phyloP scores from a whole-genome alignment of 2,113 vertebrate species.

The Muntiacus reevesi region DNA sequence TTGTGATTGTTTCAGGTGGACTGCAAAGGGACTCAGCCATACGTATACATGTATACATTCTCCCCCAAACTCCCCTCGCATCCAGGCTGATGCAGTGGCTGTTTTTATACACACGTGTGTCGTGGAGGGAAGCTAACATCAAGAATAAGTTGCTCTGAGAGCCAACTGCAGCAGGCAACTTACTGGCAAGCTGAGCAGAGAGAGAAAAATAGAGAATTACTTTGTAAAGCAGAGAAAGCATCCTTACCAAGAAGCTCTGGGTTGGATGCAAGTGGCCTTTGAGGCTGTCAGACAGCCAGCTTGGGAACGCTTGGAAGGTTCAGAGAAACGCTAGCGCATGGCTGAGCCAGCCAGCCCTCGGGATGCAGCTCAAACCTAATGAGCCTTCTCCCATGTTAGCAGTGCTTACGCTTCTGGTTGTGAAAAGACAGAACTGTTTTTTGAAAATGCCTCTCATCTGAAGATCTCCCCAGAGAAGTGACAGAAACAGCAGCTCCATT shows the following conservation, averaged over 20 bases:
- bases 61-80: not conserved
- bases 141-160: not conserved
- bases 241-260: not conserved
- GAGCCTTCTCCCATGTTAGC: not conserved
- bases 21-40: not conserved
- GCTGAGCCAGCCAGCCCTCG: not conserved
- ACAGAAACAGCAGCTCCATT: not conserved
- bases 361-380: not conserved
- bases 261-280: not conserved
- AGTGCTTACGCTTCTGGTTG: not conserved
- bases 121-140: not conserved
- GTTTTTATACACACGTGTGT: fast-evolving
- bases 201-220: not conserved
- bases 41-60: not conserved
- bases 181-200: not conserved
- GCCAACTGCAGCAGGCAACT: not conserved
- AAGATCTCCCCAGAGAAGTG: not conserved
- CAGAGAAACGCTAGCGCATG: not conserved
- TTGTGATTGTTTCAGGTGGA: not conserved
- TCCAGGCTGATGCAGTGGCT: not conserved
- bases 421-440: not conserved
- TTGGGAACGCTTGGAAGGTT: not conserved
- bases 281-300: not conserved
- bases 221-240: not conserved
- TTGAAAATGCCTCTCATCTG: not conserved